Evolutionary conservation across 2,888 invertebrate genomes (phyloP), one percentile per base, ranked within the genome.

Genomic region (Dastarcus helophoroides): DNA sequence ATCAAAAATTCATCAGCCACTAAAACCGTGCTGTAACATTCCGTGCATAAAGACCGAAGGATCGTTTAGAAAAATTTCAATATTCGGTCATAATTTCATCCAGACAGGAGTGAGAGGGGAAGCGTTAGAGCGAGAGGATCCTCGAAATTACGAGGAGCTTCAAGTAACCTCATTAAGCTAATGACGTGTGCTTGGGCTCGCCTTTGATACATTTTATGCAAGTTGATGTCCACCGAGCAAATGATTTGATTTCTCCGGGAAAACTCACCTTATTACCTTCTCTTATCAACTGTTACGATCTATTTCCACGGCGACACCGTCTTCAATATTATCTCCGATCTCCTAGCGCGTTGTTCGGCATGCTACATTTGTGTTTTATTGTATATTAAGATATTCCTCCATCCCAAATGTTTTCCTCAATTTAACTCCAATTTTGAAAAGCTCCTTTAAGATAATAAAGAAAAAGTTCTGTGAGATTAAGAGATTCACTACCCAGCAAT

Each of bases 1-100:
- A 55, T 55, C 53, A 56, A 53, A 51, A 53, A 54, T 54, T 54
- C 56, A 55, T 56, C 55, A 56, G 53, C 42, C 40, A 43, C 39
- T 48, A 44, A 46, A 48, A 46, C n/a, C 45, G 48, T 43, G 44
- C 47, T 38, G 42, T 45, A 47, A 43, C 42, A 45, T 43, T 39
- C 42, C 36, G 39, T 24, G 14, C 37, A 25, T 30, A 36, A 40
- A 37, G 32, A 26, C 22, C 24, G 24, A 31, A 42, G 36, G 9
- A n/a, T 8, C 9, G 12, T 11, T 8, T 8, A 10, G 31, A 38
- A 40, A 35, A 38, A 40, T 34, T 39, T 42, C 43, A 44, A 46
- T 47, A 46, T 46, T 44, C 42, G 42, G 43, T 43, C 38, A 46
- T 43, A n/a, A n/a, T n/a, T n/a, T n/a, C n/a, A n/a, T n/a, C n/a